Evolutionary conservation across 2,797 vertebrate genomes (phyloP), one percentile per base, ranked within the genome.

Genomic region (Tragelaphus oryx): DNA sequence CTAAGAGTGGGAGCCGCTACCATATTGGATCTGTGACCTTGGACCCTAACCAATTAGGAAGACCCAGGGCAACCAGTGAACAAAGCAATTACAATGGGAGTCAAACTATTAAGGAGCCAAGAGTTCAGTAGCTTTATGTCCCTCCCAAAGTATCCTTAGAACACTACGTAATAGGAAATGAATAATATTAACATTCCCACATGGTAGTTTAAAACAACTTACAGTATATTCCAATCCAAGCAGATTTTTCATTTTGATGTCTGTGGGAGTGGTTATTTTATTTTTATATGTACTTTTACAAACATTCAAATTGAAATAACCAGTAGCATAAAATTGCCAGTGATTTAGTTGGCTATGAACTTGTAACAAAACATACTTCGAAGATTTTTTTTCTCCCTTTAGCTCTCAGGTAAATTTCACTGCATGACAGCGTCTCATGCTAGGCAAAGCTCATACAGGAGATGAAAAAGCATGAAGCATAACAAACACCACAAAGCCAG

Each of bases 281-380:
- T 95, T 97, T 97, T 97, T 98, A 97, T 93, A 95, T 96, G 96
- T 97, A 95, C 97, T 97, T 98, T 98, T 98, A 96, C 92, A 98
- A 98, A 98, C 97, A 98, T 98, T 97, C 96, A 97, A 98, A 98
- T 95, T 97, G 96, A 98, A 98, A 98, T 98, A 98, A 98, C 97
- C 97, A 96, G 96, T 96, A 98, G 97, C 97, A 98, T 96, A 98
- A 98, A 98, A 98, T 97, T 98, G 97, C 97, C 86, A 95, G 95
- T 97, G 97, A 98, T 98, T 98, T 97, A 98, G 95, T 92, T 18
- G 48, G 87, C 96, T 97, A 91, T 93, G 96, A 98, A 98, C 98
- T 98, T 98, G 97, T 96, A 97, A 95, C 98, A 95, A 98, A 97
- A 98, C 96, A 97, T 79, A 0, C 71, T 96, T 87, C 41, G 46